Evolutionary conservation across 2,113 vertebrate genomes (phyloP).

Genomic region (Callocephalon fimbriatum): DNA sequence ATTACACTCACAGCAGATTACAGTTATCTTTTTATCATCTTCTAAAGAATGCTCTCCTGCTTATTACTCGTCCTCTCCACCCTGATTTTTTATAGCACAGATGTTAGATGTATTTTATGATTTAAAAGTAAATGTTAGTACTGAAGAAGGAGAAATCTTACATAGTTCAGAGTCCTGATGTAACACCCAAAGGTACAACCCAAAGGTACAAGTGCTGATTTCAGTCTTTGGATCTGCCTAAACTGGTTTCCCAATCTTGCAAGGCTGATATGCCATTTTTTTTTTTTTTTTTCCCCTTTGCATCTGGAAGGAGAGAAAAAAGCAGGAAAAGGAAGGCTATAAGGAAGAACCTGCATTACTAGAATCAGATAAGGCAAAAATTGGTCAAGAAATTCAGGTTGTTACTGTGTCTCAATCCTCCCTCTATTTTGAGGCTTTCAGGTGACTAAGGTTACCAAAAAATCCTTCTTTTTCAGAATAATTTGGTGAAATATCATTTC

Average conservation of each 20-base stretch:
- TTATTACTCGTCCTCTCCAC: background rate
- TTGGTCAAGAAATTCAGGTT: background rate
- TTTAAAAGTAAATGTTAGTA: background rate
- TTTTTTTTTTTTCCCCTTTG: accelerated
- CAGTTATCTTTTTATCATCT: background rate
- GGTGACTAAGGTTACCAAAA: background rate
- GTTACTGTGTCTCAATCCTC: background rate
- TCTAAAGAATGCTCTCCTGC: background rate
- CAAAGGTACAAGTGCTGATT: background rate
- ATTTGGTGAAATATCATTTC: background rate
- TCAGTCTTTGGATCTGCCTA: background rate
- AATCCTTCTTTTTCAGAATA: background rate
- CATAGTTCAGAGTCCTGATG: background rate
- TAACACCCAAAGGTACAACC: background rate
- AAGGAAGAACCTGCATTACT: background rate
- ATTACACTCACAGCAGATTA: background rate
- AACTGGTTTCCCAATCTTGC: background rate
- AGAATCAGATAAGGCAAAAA: background rate
- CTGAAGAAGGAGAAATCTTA: background rate
- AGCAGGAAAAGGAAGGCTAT: accelerated
- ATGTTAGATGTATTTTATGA: background rate
- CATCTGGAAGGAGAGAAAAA: background rate
- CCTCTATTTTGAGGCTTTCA: background rate
- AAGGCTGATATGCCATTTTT: background rate
- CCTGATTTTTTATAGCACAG: background rate